Conservation (phyloP, 2,113 vertebrate genomes). For the Mobula hypostoma region DNA sequence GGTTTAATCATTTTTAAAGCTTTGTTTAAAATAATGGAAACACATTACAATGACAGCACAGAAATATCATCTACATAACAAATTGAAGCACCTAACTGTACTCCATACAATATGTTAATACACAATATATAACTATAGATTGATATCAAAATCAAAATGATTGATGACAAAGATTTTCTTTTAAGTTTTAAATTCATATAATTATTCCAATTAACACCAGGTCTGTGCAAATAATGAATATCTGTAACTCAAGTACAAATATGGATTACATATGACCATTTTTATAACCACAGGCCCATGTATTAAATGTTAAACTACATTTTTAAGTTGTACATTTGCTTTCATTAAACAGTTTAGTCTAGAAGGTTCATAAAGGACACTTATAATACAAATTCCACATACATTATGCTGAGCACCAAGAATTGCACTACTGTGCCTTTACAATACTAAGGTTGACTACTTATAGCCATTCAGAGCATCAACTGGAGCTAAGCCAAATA, state of each 20-base stretch:
- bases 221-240: not conserved
- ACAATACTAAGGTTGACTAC: no score
- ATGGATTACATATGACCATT: not conserved
- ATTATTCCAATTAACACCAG: not conserved
- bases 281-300: not conserved
- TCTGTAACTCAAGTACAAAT: not conserved
- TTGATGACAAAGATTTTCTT: not conserved
- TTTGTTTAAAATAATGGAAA: not conserved
- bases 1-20: not conserved
- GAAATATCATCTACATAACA: not conserved
- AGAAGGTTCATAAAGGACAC: not conserved
- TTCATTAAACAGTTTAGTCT: not conserved
- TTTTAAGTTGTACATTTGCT: not conserved
- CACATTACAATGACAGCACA: not conserved
- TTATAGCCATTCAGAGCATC: not conserved
- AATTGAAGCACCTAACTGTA: not conserved
- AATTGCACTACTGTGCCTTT: not conserved
- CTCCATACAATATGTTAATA: not conserved
- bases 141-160: not conserved
- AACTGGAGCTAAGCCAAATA: not conserved
- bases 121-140: not conserved
- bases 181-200: not conserved
- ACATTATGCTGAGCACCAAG: not conserved
- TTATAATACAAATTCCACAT: not conserved
- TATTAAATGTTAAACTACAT: not conserved